Conservation (phyloP, 2,113 vertebrate genomes). For the Strix aluco region DNA sequence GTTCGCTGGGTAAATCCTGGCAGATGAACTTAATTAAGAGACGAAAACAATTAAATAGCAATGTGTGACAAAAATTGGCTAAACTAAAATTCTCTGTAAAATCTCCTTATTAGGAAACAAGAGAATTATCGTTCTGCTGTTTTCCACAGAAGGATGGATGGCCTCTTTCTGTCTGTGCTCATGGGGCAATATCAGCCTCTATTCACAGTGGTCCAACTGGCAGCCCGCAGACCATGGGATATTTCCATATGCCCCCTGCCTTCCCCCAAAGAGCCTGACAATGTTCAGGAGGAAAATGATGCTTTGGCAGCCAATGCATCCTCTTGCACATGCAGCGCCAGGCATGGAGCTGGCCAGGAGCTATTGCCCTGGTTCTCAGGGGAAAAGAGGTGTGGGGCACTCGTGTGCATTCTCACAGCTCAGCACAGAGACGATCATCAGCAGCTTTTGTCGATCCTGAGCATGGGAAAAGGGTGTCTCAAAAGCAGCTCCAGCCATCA, state of each 20-base stretch:
- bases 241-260: background rate
- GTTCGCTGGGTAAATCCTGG: conserved; percentile 19
- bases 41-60: conserved; percentile 46
- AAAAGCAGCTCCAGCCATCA: background rate
- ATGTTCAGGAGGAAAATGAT: background rate
- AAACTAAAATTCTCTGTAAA: conserved; percentile 17
- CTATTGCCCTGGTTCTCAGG: rapidly evolving
- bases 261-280: background rate
- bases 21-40: conserved; percentile 58
- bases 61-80: conserved; percentile 37
- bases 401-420: background rate
- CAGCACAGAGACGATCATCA: background rate
- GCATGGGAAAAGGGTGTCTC: background rate
- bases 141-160: conserved; percentile 1
- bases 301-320: rapidly evolving
- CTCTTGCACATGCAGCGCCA: rapidly evolving
- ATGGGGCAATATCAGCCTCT: background rate
- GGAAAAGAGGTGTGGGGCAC: background rate
- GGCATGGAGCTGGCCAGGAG: background rate
- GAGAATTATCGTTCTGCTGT: background rate
- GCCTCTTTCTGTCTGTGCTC: conserved; percentile 8
- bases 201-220: conserved; percentile 18
- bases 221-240: background rate
- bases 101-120: conserved; percentile 56
- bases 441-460: background rate